Base-by-base conservation (phyloP, 2,888 invertebrate species). In the Ichneumoninae sp. region DNA sequence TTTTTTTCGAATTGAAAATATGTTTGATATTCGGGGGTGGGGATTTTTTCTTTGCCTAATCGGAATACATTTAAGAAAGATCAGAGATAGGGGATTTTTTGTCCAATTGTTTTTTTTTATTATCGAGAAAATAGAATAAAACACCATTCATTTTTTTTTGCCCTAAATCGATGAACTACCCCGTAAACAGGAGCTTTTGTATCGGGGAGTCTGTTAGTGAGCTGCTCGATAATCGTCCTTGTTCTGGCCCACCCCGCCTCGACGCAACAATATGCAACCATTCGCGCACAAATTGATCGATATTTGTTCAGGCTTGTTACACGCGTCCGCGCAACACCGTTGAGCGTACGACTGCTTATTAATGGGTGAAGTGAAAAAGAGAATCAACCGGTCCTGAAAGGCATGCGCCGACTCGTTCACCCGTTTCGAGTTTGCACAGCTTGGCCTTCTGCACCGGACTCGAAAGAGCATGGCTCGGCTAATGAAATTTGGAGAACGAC, bases 241-340 rank as follows among this genome's bases (percentile, higher is more conserved):
- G 52, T 66, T 19, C 63, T 26, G 66, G 60, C 16, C 22, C 1
- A 36, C 68, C 57, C 36, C 3, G 44, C 44, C 44, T 57, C 60
- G 7, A 13, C 47, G 40, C 54, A 40, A 40, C 57, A 71, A 70
- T 78, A 81, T 74, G 83, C 63, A 68, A 82, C 78, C 78, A 83
- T 78, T 66, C 85, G 83, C 69, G 78, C 85, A 80, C 78, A 74
- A 86, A 68, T 83, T 69, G 69, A 83, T 69, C 70, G 83, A 80
- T 87, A 87, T 87, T 87, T 87, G 75, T 85, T 80, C 86, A 87
- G 87, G 85, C 84, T 81, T 71, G 69, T 84, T 83, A 63, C 54
- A 71, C 81, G 33, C 60, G 70, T 68, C n/a, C 68, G 22, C 77
- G 44, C 50, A 66, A 50, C 69, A 74, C 66, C 82, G n/a, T 47